These are phyloP conservation scores for Pseudotriccus pelzelni DNA, from an alignment of 2,797 vertebrate species.

Conservation along the genomic window DNA sequence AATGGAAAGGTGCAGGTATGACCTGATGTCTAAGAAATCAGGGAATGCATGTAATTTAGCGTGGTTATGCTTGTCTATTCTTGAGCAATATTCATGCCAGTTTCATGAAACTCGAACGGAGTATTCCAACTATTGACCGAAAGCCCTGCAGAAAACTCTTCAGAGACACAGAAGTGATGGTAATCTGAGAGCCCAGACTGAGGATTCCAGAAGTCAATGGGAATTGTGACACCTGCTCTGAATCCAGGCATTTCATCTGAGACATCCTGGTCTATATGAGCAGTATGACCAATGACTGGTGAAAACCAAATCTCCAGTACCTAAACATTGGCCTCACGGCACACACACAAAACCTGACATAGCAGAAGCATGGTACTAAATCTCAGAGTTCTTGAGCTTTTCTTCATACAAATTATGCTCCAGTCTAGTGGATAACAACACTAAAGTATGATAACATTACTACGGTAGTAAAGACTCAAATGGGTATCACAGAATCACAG, in stretches of 20 bases:
- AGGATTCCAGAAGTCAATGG: background rate
- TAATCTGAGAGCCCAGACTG: background rate
- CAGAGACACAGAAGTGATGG: background rate
- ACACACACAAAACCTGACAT: background rate
- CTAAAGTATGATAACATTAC: background rate
- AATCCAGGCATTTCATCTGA: background rate
- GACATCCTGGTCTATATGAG: background rate
- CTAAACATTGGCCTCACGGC: background rate
- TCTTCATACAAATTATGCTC: background rate
- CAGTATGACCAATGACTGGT: rapidly evolving
- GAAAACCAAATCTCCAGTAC: background rate
- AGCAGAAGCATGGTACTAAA: rapidly evolving
- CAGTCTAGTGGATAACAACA: background rate
- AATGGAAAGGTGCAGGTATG: background rate
- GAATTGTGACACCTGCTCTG: rapidly evolving
- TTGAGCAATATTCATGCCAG: background rate
- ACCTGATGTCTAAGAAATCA: background rate
- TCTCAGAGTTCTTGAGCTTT: background rate
- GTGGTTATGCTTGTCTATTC: background rate
- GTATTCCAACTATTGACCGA: background rate
- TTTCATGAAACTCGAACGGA: background rate
- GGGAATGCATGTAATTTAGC: background rate
- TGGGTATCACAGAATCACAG: background rate
- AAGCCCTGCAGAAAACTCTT: background rate
- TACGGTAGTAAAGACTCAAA: background rate